Evolutionary conservation across 2,797 vertebrate genomes (phyloP).

Genomic region (Hypotaenidia philippensis): DNA sequence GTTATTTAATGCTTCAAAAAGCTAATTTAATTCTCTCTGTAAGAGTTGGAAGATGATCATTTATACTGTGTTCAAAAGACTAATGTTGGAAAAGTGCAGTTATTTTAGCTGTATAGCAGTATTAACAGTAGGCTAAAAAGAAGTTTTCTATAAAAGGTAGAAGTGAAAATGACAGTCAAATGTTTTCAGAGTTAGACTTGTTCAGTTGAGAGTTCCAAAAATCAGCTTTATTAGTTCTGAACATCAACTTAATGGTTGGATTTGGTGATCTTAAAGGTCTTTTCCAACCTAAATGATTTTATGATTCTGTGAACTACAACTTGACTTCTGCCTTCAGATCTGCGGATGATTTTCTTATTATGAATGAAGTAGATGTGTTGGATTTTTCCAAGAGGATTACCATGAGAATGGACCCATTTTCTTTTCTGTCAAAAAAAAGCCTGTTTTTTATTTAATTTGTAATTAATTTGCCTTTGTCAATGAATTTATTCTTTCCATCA

Average conservation of each 20-base stretch:
- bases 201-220: not conserved
- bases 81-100: not conserved
- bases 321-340: not conserved
- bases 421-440: not conserved
- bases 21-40: not conserved
- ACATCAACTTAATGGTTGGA: not conserved
- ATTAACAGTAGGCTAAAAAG: not conserved
- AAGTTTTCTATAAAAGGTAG: not conserved
- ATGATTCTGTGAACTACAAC: not conserved
- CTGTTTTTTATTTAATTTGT: not conserved
- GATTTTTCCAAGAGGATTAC: not conserved
- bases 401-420: not conserved
- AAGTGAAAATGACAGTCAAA: not conserved
- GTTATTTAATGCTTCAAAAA: not conserved
- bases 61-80: not conserved
- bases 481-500: not conserved
- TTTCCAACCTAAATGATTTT: too few species aligned
- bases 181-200: not conserved
- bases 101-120: slow-evolving; percentile 17
- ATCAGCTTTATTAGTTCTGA: not conserved
- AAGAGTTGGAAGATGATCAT: not conserved
- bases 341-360: not conserved
- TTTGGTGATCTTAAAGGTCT: too few species aligned
- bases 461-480: not conserved
- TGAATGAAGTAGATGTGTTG: not conserved